phyloP scores from a whole-genome alignment of 2,797 vertebrate genomes.

The Gadopsis bispinosus region DNA sequence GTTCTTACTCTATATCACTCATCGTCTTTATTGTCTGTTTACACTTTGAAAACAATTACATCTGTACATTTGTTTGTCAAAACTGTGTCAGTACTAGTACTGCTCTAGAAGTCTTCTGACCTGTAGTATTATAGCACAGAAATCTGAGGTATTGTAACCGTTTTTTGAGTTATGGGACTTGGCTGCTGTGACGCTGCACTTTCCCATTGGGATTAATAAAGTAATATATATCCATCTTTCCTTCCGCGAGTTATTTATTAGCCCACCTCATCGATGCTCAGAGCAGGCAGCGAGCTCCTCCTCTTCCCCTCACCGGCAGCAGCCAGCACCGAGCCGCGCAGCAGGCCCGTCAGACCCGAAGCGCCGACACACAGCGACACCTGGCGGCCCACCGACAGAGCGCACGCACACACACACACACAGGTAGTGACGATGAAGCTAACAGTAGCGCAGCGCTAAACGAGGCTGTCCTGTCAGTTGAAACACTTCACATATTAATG shows the following conservation, averaged over 20 bases:
- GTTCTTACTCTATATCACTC: too few relatives aligned
- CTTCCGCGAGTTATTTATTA: not conserved
- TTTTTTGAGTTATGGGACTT: not conserved
- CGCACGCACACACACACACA: slow-evolving; percentile 13
- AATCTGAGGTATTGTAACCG: not conserved
- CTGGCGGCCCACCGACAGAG: slow-evolving; percentile 70
- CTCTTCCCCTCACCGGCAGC: slow-evolving; percentile 85
- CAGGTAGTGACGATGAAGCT: too few relatives aligned
- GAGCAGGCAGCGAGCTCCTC: slow-evolving; percentile 58
- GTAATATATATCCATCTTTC: too few relatives aligned
- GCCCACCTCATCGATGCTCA: slow-evolving; percentile 89
- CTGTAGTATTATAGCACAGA: too few relatives aligned
- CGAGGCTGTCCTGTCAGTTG: fast-evolving
- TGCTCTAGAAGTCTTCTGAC: too few relatives aligned
- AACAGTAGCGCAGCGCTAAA: fast-evolving
- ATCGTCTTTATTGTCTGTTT: too few relatives aligned
- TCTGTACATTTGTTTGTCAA: too few relatives aligned
- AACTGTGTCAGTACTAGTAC: too few relatives aligned
- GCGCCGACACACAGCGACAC: slow-evolving; percentile 83
- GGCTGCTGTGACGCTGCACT: too few relatives aligned
- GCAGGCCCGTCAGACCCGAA: slow-evolving; percentile 83
- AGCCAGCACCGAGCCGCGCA: slow-evolving; percentile 86
- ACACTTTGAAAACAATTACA: too few relatives aligned
- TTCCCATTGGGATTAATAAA: too few relatives aligned
- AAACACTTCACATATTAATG: not conserved